These are phyloP conservation scores for Sebastes miniatus DNA, from an alignment of 2,797 vertebrate species.

Conservation along the genomic window DNA sequence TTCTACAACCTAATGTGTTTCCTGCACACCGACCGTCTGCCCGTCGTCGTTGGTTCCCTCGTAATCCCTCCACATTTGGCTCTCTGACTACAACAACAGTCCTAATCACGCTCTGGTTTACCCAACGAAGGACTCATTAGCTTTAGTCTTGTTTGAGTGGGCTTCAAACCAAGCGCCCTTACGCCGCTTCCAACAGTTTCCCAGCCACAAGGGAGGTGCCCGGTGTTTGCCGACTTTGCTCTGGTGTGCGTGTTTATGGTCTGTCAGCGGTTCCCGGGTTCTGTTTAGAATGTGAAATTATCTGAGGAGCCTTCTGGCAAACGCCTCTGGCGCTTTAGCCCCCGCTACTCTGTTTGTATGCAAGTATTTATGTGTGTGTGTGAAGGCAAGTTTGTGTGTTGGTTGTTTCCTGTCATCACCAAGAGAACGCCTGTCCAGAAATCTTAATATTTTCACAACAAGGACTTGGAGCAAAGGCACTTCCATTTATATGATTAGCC, in stretches of 20 bases:
- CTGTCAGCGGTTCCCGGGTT: slow-evolving; percentile 55
- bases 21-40: not conserved
- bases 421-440: not conserved
- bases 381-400: slow-evolving; percentile 4
- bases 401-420: slow-evolving; percentile 12
- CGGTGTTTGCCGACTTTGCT: slow-evolving; percentile 27
- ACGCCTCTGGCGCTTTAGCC: slow-evolving; percentile 33
- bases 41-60: slow-evolving; percentile 8
- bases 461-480: not conserved
- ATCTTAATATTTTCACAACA: slow-evolving; percentile 17
- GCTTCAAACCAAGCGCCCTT: slow-evolving; percentile 61
- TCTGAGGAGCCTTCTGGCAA: slow-evolving; percentile 63
- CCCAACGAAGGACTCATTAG: slow-evolving; percentile 69
- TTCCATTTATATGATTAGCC: not conserved
- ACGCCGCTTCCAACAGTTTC: slow-evolving; percentile 45
- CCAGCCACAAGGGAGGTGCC: slow-evolving; percentile 54
- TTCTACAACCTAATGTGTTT: not conserved
- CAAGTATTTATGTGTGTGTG: slow-evolving; percentile 17
- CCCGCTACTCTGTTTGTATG: slow-evolving; percentile 30
- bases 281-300: slow-evolving; percentile 59
- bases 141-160: slow-evolving; percentile 68
- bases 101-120: slow-evolving; percentile 66
- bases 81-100: slow-evolving; percentile 68
- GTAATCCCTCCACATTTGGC: slow-evolving; percentile 61
- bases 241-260: slow-evolving; percentile 45